Percentiles rank a stretch among this genome's conserved stretches.
phyloP scores from a whole-genome alignment of 2,113 vertebrate species.

The Oncorhynchus masou region DNA sequence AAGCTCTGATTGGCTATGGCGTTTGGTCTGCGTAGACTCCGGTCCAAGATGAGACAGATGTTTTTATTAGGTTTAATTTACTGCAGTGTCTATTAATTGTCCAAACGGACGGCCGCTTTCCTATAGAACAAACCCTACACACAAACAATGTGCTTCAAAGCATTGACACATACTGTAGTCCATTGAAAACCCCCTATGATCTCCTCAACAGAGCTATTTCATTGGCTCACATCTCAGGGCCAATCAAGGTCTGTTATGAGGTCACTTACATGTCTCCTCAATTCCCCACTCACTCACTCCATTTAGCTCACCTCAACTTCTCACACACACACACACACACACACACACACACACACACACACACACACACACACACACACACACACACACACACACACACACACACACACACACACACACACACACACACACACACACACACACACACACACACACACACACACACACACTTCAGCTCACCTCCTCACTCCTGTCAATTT shows the following conservation, averaged over 20 bases:
- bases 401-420: too few species aligned
- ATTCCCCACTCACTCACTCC: slow-evolving; percentile 25
- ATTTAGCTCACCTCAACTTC: slow-evolving; percentile 30
- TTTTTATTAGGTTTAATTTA: too few species aligned
- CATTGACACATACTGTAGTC: slow-evolving; percentile 5
- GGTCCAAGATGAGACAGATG: too few species aligned
- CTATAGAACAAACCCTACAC: not conserved
- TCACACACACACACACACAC: too few species aligned
- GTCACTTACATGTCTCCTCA: slow-evolving; percentile 6
- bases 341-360: not conserved
- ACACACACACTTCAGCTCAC: slow-evolving; percentile 34
- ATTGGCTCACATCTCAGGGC: not conserved
- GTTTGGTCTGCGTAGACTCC: too few species aligned
- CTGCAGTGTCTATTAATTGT: too few species aligned
- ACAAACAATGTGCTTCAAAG: slow-evolving; percentile 15
- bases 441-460: slow-evolving; percentile 7
- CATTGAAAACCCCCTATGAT: slow-evolving; percentile 19
- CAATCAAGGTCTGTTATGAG: slow-evolving; percentile 23
- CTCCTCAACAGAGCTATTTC: slow-evolving; percentile 7
- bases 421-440: not conserved
- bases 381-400: not conserved
- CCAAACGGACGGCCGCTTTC: too few species aligned
- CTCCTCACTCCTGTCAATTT: slow-evolving; percentile 56
- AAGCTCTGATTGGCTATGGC: too few species aligned
- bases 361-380: slow-evolving; percentile 13